These are phyloP conservation scores for Rhinatrema bivittatum DNA, from an alignment of 2,797 vertebrate genomes.

Conservation along the genomic window DNA sequence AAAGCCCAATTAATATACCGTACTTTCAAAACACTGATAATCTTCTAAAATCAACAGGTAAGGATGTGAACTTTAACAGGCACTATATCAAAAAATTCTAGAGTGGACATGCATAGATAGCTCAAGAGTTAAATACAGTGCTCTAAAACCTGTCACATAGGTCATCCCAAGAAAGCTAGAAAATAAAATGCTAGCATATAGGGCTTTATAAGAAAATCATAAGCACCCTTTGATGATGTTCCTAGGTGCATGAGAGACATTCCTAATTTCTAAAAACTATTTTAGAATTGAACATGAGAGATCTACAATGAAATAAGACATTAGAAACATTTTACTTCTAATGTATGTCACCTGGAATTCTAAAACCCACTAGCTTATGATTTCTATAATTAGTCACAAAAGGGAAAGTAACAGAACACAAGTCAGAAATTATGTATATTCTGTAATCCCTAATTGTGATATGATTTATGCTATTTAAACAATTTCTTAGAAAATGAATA, in stretches of 20 bases:
- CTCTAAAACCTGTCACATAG: conserved; percentile 26
- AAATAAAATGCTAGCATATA: conserved; percentile 40
- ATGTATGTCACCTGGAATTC: conserved; percentile 25
- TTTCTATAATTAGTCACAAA: background rate
- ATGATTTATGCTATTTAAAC: conserved; percentile 8
- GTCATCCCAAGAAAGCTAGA: conserved; percentile 27
- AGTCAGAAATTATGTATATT: too few relatives aligned
- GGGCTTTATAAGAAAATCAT: conserved; percentile 31
- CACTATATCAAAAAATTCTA: conserved; percentile 46
- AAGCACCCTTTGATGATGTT: conserved; percentile 12
- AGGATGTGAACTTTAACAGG: conserved; percentile 46
- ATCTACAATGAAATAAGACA: conserved; percentile 9
- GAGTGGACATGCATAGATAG: conserved; percentile 67
- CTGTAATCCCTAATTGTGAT: too few relatives aligned
- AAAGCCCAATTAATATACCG: conserved; percentile 2
- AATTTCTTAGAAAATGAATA: conserved; percentile 22
- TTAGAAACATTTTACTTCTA: conserved; percentile 9
- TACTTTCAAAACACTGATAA: conserved; percentile 40
- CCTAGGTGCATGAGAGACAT: conserved; percentile 49
- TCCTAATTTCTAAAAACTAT: conserved; percentile 22
- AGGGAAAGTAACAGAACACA: too few relatives aligned
- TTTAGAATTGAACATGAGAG: conserved; percentile 20
- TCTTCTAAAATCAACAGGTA: conserved; percentile 39
- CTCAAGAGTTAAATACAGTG: conserved; percentile 36
- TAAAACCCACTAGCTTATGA: background rate